Evolutionary conservation across 2,113 vertebrate genomes (phyloP).

Genomic region (Pterophyllum scalare): DNA sequence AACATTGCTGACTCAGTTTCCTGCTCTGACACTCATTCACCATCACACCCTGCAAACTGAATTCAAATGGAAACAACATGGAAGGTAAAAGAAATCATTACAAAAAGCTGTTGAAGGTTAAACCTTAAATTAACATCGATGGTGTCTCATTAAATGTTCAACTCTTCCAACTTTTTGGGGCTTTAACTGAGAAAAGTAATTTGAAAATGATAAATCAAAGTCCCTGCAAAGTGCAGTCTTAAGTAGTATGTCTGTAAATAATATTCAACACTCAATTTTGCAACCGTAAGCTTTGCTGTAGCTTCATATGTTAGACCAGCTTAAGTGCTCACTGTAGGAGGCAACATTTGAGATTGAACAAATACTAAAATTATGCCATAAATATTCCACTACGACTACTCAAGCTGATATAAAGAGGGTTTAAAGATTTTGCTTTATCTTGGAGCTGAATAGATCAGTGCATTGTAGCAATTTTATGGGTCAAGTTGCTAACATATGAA

Average conservation of each 20-base stretch:
- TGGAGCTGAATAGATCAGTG: background rate
- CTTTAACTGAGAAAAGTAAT: background rate
- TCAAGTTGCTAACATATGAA: background rate
- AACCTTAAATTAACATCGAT: background rate
- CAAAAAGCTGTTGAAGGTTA: background rate
- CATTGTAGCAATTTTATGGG: background rate
- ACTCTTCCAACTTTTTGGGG: background rate
- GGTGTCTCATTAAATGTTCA: background rate
- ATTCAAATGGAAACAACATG: background rate
- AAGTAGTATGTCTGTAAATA: background rate
- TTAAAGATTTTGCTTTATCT: background rate
- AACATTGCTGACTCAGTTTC: constrained; percentile 10
- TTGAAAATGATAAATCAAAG: background rate
- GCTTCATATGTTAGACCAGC: background rate
- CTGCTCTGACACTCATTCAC: constrained; percentile 3
- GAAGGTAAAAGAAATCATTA: background rate
- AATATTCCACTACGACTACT: background rate
- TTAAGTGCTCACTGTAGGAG: background rate
- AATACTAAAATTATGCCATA: background rate
- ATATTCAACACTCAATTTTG: background rate
- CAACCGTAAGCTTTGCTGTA: background rate
- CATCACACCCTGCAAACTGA: background rate
- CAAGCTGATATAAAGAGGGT: background rate
- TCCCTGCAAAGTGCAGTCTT: background rate
- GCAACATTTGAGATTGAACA: background rate